These are phyloP conservation scores for Epistrophe grossulariae DNA, from an alignment of 2,888 invertebrate species.

Conservation along the genomic window DNA sequence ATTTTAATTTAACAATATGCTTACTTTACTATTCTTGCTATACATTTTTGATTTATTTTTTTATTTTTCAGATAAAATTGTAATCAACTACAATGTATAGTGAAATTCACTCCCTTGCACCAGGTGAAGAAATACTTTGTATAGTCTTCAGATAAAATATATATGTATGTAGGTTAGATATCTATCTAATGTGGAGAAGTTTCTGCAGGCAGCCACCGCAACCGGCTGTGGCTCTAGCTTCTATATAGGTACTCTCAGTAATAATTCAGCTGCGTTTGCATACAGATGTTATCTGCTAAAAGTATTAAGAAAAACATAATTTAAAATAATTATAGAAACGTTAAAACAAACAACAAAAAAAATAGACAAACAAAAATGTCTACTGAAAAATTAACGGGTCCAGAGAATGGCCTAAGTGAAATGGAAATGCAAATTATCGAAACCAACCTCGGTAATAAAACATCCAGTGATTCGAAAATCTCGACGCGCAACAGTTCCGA, in stretches of 20 bases:
- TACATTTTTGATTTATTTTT: too few species aligned
- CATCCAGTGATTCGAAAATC: constrained; percentile 77
- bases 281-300: constrained; percentile 41
- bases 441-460: constrained; percentile 37
- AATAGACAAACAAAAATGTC: constrained; percentile 64
- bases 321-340: constrained; percentile 14
- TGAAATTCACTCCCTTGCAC: neutral
- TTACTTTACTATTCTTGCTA: too few species aligned
- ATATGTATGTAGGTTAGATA: neutral
- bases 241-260: constrained; percentile 36
- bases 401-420: constrained; percentile 35
- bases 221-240: neutral
- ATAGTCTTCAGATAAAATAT: constrained; percentile 26
- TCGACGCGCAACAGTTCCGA: constrained; percentile 82
- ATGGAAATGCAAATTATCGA: constrained; percentile 65
- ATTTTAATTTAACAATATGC: too few species aligned
- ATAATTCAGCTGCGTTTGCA: constrained; percentile 59
- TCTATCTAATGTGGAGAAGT: neutral
- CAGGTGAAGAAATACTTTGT: constrained; percentile 5
- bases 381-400: constrained; percentile 50
- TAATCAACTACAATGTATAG: too few species aligned
- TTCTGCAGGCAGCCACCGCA: constrained; percentile 7
- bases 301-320: constrained; percentile 32
- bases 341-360: neutral
- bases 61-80: too few species aligned